Evolutionary conservation across 2,888 invertebrate genomes (phyloP), one percentile per base, ranked within the genome.

Genomic region (Campopleginae sp.): DNA sequence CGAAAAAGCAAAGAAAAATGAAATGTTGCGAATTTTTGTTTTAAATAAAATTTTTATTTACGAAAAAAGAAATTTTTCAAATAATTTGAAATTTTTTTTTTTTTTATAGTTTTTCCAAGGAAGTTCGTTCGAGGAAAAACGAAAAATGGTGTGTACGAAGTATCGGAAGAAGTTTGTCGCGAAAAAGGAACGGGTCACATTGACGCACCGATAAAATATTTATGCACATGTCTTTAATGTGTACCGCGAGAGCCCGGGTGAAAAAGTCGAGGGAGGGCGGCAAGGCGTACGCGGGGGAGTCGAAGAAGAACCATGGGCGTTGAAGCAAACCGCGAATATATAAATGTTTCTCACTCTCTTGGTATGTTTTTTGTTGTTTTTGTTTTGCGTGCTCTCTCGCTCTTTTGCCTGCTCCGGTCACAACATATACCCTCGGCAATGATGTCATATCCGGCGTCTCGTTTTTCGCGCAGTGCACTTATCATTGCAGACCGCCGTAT

Each of bases 401-500:
- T 51, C 33, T 65, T 78, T 23, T 66, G 46, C 38, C 75, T 46
- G 70, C 61, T 48, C 70, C 81, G 82, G 83, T 84, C 82, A 78
- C 79, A 82, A 84, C 84, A 82, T 65, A 63, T 44, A 48, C 72
- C 72, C 78, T 65, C 66, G 51, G 83, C 85, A 85, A 85, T 92
- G 91, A 92, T 91, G 91, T 92, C 91, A 92, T 86, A 92, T 92
- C 92, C 92, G 91, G 92, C 90, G 91, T 92, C 90, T 90, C 89
- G 88, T 91, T 92, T 92, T 92, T 88, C 87, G 88, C 88, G 86
- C 84, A 86, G 87, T 81, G 86, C 88, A 91, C 88, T 91, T 90
- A 91, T 91, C 86, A 86, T 85, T 81, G 86, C 81, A 80, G 76
- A 79, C 76, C 81, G 85, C 82, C 86, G 74, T 51, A n/a, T n/a